A percentile compares a stretch with the other conserved stretches of the same genome.
Conservation (phyloP, 2,113 vertebrate species). For the Trichechus manatus region DNA sequence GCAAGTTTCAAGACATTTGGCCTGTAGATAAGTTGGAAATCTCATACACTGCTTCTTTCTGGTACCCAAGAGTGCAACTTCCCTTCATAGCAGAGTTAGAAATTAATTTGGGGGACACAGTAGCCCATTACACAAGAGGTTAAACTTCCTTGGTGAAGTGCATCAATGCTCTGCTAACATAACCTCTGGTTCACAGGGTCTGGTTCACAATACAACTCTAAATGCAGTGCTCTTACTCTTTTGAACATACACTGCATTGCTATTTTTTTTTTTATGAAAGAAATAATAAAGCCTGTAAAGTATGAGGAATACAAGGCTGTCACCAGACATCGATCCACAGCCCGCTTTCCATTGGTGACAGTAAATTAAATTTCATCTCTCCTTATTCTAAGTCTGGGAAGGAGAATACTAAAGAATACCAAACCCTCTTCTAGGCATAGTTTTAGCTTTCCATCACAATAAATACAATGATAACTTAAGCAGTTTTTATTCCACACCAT, state of each 20-base stretch:
- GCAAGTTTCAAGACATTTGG: background rate
- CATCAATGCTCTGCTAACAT: background rate
- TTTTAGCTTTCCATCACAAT: conserved; percentile 46
- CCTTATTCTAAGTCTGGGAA: conserved; percentile 10
- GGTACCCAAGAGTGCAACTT: background rate
- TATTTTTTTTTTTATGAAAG: conserved; percentile 30
- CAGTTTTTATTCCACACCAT: conserved; percentile 30
- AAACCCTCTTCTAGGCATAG: background rate
- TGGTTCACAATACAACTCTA: background rate
- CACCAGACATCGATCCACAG: conserved; percentile 39
- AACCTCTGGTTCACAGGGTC: background rate
- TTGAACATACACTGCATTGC: background rate
- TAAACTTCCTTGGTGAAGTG: background rate
- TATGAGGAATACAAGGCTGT: conserved; percentile 33
- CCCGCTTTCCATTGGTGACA: conserved; percentile 25
- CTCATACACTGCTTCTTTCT: background rate
- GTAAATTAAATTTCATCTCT: conserved; percentile 71
- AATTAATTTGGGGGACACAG: background rate
- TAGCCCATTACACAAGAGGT: background rate
- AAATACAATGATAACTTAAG: conserved; percentile 50
- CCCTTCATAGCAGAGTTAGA: background rate
- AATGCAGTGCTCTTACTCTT: background rate
- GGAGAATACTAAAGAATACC: conserved; percentile 60
- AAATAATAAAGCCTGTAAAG: conserved; percentile 60
- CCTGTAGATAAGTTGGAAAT: background rate